Percentiles rank a stretch among this genome's conserved stretches.
phyloP scores from a whole-genome alignment of 2,797 vertebrate genomes.

The Amblyraja radiata region DNA sequence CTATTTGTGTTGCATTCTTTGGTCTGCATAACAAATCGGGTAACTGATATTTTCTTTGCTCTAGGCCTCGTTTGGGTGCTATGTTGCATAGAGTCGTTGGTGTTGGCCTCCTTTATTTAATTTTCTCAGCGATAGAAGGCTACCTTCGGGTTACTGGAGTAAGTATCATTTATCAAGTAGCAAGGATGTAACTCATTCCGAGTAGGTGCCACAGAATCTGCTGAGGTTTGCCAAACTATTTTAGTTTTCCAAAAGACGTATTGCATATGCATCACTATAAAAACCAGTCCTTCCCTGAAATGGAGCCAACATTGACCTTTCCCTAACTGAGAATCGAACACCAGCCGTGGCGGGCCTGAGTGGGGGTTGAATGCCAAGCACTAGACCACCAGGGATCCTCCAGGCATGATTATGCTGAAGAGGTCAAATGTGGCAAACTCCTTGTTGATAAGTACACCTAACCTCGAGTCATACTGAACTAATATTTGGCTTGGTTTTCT shows the following conservation, averaged over 20 bases:
- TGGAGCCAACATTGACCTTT: too few species aligned
- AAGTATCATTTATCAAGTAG: conserved; percentile 51
- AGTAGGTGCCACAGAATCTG: background rate
- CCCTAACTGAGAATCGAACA: too few species aligned
- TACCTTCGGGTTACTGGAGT: conserved; percentile 88
- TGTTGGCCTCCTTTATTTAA: conserved; percentile 81
- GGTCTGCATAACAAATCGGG: background rate
- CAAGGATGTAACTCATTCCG: background rate
- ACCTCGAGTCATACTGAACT: background rate
- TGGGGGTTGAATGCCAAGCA: too few species aligned
- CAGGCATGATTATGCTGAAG: background rate
- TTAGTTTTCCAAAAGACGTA: background rate
- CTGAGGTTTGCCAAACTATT: background rate
- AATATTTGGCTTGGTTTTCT: background rate
- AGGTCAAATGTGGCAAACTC: background rate
- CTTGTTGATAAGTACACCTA: background rate
- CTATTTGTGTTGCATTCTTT: background rate
- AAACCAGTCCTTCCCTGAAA: too few species aligned
- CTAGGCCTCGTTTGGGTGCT: conserved; percentile 80
- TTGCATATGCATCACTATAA: too few species aligned
- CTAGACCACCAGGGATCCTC: too few species aligned
- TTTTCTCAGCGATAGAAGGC: conserved; percentile 90
- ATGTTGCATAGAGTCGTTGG: conserved; percentile 81
- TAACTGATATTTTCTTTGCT: conserved; percentile 43
- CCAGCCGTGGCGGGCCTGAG: too few species aligned